Base-by-base conservation (phyloP, 1,140 invertebrate species). In the Drosophila rufa region DNA sequence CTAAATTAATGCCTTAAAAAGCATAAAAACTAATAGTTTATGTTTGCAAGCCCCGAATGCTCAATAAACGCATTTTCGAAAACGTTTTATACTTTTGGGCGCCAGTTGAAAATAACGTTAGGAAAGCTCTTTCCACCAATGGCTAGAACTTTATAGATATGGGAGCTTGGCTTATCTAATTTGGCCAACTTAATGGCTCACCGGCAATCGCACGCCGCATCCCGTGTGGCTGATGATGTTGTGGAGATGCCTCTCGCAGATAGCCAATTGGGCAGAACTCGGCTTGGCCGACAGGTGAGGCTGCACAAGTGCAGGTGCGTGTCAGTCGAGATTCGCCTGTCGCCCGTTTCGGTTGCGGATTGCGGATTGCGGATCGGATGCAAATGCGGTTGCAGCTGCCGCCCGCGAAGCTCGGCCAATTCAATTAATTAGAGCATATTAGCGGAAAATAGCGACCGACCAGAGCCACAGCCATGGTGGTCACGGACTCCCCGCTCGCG, bases 401-500 rank as follows among this genome's bases (percentile, higher is more conserved):
- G 38, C 9, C 17, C 36, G 30, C 48, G 45, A 46, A 45, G 19
- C 61, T 42, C 43, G 17, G 45, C 73, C 45, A 79, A 79, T 65
- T 71, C 55, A 68, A 70, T 69, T 84, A 80, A 77, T 76, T 89
- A 83, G 60, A 65, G 69, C 45, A 58, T 22, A 65, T 85, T 77
- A 81, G 78, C 83, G 74, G 53, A 79, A 79, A 69, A 74, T 60
- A 77, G 47, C 55, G 51, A 33, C n/a, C 12, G 30, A 15, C 17
- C 60, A 81, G 76, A 27, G 27, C 27, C 27, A 30, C 1, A 30
- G 27, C 17, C 56, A 82, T 79, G 75, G 82, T 86, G 56, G 78
- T 91, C 59, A 80, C 82, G 45, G 84, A 92, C 55, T 92, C 91
- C 11, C 91, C 91, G 14, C 75, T 80, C n/a, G 58, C 65, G 15